phyloP scores from a whole-genome alignment of 2,113 vertebrate species.

The Pachypanchax playfairii region DNA sequence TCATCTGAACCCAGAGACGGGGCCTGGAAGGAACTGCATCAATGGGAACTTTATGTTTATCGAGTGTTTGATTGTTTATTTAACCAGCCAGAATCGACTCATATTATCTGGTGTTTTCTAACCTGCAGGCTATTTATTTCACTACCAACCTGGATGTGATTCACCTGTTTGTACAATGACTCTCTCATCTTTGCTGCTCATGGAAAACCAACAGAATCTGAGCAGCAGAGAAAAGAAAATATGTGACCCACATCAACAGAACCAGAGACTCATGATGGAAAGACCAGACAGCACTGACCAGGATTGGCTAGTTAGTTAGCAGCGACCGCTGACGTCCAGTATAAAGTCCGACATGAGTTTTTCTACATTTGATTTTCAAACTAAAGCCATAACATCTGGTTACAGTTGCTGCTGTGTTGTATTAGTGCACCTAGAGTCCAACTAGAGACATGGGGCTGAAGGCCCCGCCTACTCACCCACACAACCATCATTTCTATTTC shows the following conservation, averaged over 20 bases:
- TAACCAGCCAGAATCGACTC: background rate
- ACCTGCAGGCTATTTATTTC: background rate
- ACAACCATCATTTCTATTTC: too few species aligned
- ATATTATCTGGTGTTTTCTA: background rate
- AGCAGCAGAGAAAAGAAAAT: slow-evolving; percentile 5
- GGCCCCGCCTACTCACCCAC: too few species aligned
- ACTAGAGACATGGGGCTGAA: too few species aligned
- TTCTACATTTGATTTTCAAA: too few species aligned
- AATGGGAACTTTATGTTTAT: slow-evolving; percentile 28
- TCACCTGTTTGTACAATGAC: background rate
- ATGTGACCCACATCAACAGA: background rate
- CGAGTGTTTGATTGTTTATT: background rate
- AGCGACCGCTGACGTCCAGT: too few species aligned
- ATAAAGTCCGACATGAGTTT: too few species aligned
- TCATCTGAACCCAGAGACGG: slow-evolving; percentile 29
- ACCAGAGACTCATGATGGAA: background rate
- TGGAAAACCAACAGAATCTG: background rate
- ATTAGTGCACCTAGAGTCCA: too few species aligned
- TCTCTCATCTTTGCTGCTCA: slow-evolving; percentile 3
- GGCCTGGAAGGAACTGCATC: slow-evolving; percentile 12
- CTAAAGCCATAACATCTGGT: too few species aligned
- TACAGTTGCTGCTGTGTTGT: too few species aligned
- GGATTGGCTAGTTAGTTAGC: background rate
- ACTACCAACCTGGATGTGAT: background rate
- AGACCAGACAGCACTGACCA: background rate